Base-by-base conservation (phyloP, 2,797 vertebrate genomes). In the Danio albolineatus region DNA sequence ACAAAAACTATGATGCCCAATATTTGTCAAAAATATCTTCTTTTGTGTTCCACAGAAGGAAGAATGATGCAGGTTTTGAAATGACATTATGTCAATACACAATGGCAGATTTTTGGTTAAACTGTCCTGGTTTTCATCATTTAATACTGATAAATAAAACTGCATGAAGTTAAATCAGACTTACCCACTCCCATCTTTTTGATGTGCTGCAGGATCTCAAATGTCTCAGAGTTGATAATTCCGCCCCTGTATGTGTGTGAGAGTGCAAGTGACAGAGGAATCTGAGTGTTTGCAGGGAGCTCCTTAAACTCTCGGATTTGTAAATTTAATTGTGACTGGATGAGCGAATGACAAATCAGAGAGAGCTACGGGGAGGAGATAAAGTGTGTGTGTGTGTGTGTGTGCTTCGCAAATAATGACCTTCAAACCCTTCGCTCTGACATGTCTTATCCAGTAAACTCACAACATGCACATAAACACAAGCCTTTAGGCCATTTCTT, bases 151-250 rank as follows among this genome's bases (percentile, higher is more conserved):
- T 43, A 43, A 9, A 54, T 17, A 73, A 73, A 73, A 54, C 0
- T 57, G 7, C 4, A 56, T 16, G 39, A 57, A 56, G 19, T 38
- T 56, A 4, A 76, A 12, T 28, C 21, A 61, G 54, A 48, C 78
- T 65, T 65, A 73, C 78, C 78, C 41, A 73, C 59, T 79, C 69
- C 78, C 78, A 79, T 79, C 0, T 7, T 56, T 54, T 28, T 28
- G 3, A 1, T 1, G 21, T 44, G 6, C 10, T 54, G 46, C 14
- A 10, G 57, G 46, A 28, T 46, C 48, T 54, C 12, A 38, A 54
- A 62, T 56, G 12, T 54, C 16, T 70, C 4, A 53, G 12, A 64
- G 14, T 16, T 64, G 38, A 46, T 14, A 53, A 56, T 41, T 56
- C 12, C 39, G 56, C 48, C 70, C 6, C 43, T 69, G 21, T 59